phyloP scores from a whole-genome alignment of 2,888 invertebrate species.

The Parnassius apollo region DNA sequence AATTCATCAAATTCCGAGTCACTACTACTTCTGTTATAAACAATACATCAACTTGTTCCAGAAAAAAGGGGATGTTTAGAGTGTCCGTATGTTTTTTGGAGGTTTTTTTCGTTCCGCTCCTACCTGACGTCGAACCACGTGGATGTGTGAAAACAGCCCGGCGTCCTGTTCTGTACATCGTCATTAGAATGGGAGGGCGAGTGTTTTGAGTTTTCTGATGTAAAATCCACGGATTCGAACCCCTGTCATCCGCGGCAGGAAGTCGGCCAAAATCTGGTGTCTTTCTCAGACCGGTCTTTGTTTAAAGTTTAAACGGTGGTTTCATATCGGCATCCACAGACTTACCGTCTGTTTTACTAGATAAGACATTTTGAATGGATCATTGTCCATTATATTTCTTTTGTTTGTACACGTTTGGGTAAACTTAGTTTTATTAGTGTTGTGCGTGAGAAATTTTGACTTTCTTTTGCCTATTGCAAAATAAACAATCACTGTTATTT shows the following conservation, averaged over 20 bases:
- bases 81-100: slow-evolving; percentile 65
- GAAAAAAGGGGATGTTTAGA: slow-evolving; percentile 78
- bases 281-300: slow-evolving; percentile 66
- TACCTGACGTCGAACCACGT: slow-evolving; percentile 71
- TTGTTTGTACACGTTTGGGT: slow-evolving; percentile 48
- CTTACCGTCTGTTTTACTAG: slow-evolving; percentile 52
- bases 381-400: slow-evolving; percentile 55
- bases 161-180: slow-evolving; percentile 45
- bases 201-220: slow-evolving; percentile 56
- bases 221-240: slow-evolving; percentile 54
- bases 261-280: slow-evolving; percentile 76
- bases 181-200: slow-evolving; percentile 46
- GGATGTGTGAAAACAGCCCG: slow-evolving; percentile 57
- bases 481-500: not conserved
- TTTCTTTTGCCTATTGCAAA: slow-evolving; percentile 15
- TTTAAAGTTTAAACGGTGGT: slow-evolving; percentile 72
- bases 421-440: slow-evolving; percentile 40
- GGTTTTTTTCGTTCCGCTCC: slow-evolving; percentile 69
- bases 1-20: slow-evolving; percentile 57
- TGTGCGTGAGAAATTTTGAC: slow-evolving; percentile 37
- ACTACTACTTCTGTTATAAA: slow-evolving; percentile 69
- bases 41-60: slow-evolving; percentile 51
- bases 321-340: slow-evolving; percentile 60
- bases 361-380: slow-evolving; percentile 62
- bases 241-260: slow-evolving; percentile 54